Percentiles rank a stretch among this genome's conserved stretches.
phyloP scores from a whole-genome alignment of 2,888 invertebrate species.

The Nephrotoma appendiculata region DNA sequence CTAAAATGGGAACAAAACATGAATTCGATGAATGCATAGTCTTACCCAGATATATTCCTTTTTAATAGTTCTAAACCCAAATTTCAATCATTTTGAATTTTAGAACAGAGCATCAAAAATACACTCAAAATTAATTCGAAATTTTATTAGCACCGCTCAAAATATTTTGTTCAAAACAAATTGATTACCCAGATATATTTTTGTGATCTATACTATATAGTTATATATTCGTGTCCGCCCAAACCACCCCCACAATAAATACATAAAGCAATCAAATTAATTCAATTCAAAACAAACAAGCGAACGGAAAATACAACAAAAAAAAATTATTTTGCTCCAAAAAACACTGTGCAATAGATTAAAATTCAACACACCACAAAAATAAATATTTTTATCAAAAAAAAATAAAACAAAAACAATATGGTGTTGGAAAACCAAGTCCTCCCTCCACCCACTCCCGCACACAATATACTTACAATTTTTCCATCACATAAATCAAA shows the following conservation, averaged over 20 bases:
- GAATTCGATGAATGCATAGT: no score
- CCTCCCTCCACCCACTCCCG: background rate
- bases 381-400: conserved; percentile 1
- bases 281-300: background rate
- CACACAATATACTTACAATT: conserved; percentile 22
- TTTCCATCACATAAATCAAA: conserved; percentile 31
- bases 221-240: background rate
- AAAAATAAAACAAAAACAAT: background rate
- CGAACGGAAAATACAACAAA: background rate
- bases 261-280: background rate
- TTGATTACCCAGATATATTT: no score
- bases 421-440: conserved; percentile 1
- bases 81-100: no score
- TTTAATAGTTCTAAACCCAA: no score
- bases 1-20: no score
- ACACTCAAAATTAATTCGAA: no score
- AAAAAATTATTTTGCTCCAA: background rate
- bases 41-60: no score
- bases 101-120: no score
- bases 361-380: conserved; percentile 10
- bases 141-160: no score
- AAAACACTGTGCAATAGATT: conserved; percentile 26
- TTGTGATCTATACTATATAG: background rate
- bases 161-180: no score
- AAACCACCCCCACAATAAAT: no score